phyloP scores from a whole-genome alignment of 2,113 vertebrate species.

The Neofelis nebulosa region DNA sequence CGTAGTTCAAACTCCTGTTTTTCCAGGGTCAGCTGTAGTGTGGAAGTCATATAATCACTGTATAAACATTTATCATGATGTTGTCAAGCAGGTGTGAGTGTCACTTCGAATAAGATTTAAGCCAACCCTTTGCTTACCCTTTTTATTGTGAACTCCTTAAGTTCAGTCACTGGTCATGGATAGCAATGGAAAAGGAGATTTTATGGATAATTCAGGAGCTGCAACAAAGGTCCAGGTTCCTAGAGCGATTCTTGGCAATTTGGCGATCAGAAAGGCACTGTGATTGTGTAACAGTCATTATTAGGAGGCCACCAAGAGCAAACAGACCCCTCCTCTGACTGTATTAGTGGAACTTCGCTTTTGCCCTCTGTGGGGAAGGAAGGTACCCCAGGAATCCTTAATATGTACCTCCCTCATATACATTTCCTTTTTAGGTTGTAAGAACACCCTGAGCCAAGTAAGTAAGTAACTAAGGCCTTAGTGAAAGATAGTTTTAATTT shows the following conservation, averaged over 20 bases:
- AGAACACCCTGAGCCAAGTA: background rate
- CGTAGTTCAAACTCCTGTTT: background rate
- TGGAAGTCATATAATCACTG: accelerated
- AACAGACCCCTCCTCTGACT: accelerated
- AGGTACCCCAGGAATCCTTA: background rate
- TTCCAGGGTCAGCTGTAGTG: background rate
- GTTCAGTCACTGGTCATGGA: background rate
- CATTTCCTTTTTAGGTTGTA: background rate
- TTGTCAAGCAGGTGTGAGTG: background rate
- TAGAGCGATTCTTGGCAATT: background rate
- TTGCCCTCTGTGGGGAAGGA: background rate
- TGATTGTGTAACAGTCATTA: background rate
- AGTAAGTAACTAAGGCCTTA: background rate
- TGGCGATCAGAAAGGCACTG: background rate
- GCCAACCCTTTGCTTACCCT: background rate
- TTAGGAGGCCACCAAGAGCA: background rate
- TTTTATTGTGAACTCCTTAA: background rate
- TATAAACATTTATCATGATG: too few species aligned
- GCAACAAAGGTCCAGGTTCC: background rate
- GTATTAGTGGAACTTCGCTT: background rate
- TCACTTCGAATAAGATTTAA: background rate
- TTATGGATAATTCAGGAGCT: background rate
- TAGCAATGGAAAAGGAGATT: background rate
- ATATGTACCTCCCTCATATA: accelerated
- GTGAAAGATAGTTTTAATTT: background rate